These are phyloP conservation scores for Tetranychus piercei DNA, from an alignment of 2,888 invertebrate genomes.

Conservation along the genomic window DNA sequence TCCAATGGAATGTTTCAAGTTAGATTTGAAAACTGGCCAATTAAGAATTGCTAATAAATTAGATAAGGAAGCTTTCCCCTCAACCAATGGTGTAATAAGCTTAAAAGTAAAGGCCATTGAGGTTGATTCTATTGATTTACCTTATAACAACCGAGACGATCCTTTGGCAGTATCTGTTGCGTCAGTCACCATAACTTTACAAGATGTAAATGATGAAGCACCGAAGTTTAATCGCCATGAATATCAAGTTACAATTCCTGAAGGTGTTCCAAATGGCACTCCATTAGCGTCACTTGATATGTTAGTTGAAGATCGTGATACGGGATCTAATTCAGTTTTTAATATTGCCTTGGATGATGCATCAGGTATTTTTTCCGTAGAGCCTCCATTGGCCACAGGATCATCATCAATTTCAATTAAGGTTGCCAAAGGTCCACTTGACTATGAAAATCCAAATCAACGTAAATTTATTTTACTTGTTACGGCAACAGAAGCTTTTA, in stretches of 20 bases:
- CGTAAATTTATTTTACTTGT: conserved; percentile 69
- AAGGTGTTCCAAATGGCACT: conserved; percentile 61
- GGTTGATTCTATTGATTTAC: not conserved
- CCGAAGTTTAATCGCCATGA: conserved; percentile 4
- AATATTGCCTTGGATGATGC: conserved; percentile 57
- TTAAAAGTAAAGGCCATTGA: conserved; percentile 41
- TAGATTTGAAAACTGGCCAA: conserved; percentile 60
- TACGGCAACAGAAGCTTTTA: conserved; percentile 60
- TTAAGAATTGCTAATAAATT: conserved; percentile 61
- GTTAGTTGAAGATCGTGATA: conserved; percentile 66
- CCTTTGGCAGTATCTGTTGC: conserved; percentile 47
- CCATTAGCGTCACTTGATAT: conserved; percentile 63
- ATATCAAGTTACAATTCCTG: conserved; percentile 58
- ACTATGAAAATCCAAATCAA: conserved; percentile 78
- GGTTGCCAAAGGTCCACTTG: conserved; percentile 53
- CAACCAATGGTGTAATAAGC: conserved; percentile 53
- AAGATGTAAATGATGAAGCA: conserved; percentile 71
- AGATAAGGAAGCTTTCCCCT: conserved; percentile 61
- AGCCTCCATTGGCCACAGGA: conserved; percentile 57
- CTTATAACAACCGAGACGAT: conserved; percentile 36
- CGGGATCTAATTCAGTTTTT: conserved; percentile 66
- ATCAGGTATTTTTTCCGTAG: conserved; percentile 58
- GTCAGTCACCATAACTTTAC: conserved; percentile 48
- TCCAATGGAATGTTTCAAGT: conserved; percentile 64
- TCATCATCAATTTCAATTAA: conserved; percentile 62